Evolutionary conservation across 64 coral and sea anemone genomes (phyloP).

Genomic region (Actinia tenebrosa): DNA sequence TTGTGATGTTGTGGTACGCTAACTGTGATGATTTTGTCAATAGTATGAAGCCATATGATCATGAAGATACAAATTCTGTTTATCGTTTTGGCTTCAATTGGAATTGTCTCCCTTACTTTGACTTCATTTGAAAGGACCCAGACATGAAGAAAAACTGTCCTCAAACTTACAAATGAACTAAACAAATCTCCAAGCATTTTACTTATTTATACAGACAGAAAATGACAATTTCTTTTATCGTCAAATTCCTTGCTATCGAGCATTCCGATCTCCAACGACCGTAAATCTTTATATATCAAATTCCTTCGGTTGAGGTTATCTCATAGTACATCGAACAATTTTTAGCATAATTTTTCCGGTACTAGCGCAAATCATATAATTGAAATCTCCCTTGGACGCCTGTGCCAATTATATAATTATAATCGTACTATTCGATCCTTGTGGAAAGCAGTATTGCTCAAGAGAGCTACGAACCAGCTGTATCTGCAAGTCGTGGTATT

Average conservation of each 20-base stretch:
- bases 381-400: slow-evolving; percentile 3
- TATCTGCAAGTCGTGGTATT: neutral
- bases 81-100: neutral
- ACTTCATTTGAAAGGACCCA: neutral
- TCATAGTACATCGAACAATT: too few species aligned
- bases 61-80: slow-evolving; percentile 5
- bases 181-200: neutral
- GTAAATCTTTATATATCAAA: neutral
- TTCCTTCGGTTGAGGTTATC: neutral
- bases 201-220: neutral
- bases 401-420: neutral
- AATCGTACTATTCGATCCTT: neutral
- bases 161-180: neutral
- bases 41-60: neutral
- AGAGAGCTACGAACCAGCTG: neutral
- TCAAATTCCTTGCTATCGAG: neutral
- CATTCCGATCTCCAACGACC: slow-evolving; percentile 4
- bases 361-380: neutral
- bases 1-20: neutral
- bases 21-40: neutral
- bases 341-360: neutral
- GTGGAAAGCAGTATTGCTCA: neutral
- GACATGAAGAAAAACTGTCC: neutral
- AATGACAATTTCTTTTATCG: neutral
- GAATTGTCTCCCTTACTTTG: neutral